Conservation (phyloP, 2,113 vertebrate species). For the Epinephelus fuscoguttatus region DNA sequence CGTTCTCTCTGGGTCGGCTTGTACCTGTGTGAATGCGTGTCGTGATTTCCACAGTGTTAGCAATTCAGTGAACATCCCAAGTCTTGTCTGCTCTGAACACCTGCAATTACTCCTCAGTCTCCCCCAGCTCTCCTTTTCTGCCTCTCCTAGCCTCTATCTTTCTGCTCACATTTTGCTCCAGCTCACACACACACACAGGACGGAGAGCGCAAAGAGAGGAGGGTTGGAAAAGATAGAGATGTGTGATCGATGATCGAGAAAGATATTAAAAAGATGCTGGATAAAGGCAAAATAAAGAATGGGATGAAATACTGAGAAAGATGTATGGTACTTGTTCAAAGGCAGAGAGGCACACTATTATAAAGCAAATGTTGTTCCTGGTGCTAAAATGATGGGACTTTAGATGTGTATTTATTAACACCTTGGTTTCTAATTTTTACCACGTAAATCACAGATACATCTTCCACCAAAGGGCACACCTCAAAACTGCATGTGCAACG, state of each 20-base stretch:
- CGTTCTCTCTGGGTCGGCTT: slow-evolving; percentile 51
- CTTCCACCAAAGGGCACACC: background rate
- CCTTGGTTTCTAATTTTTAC: background rate
- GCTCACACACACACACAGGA: slow-evolving; percentile 12
- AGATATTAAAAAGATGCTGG: slow-evolving; percentile 11
- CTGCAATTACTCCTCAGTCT: slow-evolving; percentile 72
- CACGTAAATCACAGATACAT: background rate
- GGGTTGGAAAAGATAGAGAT: slow-evolving; percentile 11
- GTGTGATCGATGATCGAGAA: slow-evolving; percentile 44
- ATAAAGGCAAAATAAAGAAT: background rate
- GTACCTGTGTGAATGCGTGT: slow-evolving; percentile 58
- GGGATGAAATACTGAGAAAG: slow-evolving; percentile 2
- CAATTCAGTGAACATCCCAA: slow-evolving; percentile 72
- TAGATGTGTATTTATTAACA: slow-evolving; percentile 19
- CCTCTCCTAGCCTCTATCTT: slow-evolving; percentile 41
- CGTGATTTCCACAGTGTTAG: slow-evolving; percentile 69
- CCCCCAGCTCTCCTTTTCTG: slow-evolving; percentile 40
- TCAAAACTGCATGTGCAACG: background rate
- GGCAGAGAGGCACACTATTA: background rate
- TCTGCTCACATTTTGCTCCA: slow-evolving; percentile 50
- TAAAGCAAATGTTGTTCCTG: background rate
- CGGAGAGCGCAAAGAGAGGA: slow-evolving; percentile 19
- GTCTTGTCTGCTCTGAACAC: slow-evolving; percentile 72
- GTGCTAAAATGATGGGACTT: slow-evolving; percentile 3
- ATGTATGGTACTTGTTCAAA: slow-evolving; percentile 1